Evolutionary conservation across 2,888 invertebrate species (phyloP).

Genomic region (Synergus japonicus): DNA sequence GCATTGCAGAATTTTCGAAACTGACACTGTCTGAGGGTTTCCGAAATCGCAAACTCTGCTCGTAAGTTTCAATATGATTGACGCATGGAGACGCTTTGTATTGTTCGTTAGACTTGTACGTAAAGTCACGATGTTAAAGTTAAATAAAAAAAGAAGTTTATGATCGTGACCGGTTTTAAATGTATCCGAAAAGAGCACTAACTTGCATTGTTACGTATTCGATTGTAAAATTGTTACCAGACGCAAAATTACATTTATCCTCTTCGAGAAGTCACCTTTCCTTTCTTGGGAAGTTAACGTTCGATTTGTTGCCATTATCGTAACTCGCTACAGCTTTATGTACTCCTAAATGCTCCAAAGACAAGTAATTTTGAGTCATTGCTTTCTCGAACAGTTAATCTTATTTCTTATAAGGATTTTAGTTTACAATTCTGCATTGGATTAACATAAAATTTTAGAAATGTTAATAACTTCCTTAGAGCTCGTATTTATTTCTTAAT

Average conservation of each 20-base stretch:
- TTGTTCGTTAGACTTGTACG: not conserved
- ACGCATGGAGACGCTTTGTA: conserved; percentile 3
- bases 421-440: not conserved
- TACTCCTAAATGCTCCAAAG: conserved; percentile 31
- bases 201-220: conserved; percentile 34
- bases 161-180: conserved; percentile 13
- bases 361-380: conserved; percentile 4
- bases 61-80: conserved; percentile 18
- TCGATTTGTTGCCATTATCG: conserved; percentile 29
- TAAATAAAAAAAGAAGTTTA: conserved; percentile 7
- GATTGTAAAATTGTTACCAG: conserved; percentile 36
- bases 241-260: conserved; percentile 35
- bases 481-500: no score
- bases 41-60: conserved; percentile 1
- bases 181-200: not conserved
- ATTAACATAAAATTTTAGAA: not conserved
- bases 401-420: not conserved
- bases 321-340: conserved; percentile 33
- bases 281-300: conserved; percentile 31
- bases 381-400: conserved; percentile 13
- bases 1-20: conserved; percentile 41
- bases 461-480: not conserved
- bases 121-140: not conserved
- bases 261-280: conserved; percentile 28
- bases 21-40: not conserved